A percentile compares a stretch with the other conserved stretches of the same genome.
phyloP scores from a whole-genome alignment of 2,797 vertebrate genomes.

The Chaunax sp. region DNA sequence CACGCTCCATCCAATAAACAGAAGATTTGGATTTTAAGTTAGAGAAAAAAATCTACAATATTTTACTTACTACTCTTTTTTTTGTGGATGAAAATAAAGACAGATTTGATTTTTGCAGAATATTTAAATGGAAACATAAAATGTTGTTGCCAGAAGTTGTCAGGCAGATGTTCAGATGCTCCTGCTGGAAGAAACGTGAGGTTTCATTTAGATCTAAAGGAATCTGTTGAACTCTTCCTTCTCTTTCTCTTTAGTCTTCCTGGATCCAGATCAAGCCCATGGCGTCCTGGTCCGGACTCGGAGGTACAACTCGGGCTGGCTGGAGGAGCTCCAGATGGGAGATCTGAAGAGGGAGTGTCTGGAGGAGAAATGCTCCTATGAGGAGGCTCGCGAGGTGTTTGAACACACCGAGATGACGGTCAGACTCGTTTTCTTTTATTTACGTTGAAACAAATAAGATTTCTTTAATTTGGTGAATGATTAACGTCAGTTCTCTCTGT shows the following conservation, averaged over 20 bases:
- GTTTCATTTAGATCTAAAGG: too few relatives aligned
- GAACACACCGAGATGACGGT: slow-evolving; percentile 78
- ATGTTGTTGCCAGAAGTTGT: too few relatives aligned
- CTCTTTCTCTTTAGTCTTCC: slow-evolving; percentile 82
- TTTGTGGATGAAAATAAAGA: too few relatives aligned
- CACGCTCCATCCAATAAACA: background rate
- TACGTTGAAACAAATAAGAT: too few relatives aligned
- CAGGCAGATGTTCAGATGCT: too few relatives aligned
- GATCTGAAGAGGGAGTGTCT: slow-evolving; percentile 91
- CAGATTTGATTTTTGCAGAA: too few relatives aligned
- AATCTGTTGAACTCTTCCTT: background rate
- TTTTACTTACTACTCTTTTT: too few relatives aligned
- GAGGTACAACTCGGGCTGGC: slow-evolving; percentile 85
- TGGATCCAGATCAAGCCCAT: slow-evolving; percentile 79
- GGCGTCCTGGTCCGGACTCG: slow-evolving; percentile 77
- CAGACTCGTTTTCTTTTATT: background rate
- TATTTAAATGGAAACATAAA: too few relatives aligned
- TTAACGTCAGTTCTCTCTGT: slow-evolving; percentile 16
- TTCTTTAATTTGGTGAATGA: background rate
- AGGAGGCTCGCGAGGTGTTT: slow-evolving; percentile 94
- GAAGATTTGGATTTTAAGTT: too few relatives aligned
- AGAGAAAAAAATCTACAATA: too few relatives aligned
- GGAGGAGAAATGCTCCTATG: slow-evolving; percentile 91
- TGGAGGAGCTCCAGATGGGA: slow-evolving; percentile 90
- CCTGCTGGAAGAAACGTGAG: too few relatives aligned